Conservation (phyloP, 2,888 invertebrate species). For the Cecidostiba fungosa region DNA sequence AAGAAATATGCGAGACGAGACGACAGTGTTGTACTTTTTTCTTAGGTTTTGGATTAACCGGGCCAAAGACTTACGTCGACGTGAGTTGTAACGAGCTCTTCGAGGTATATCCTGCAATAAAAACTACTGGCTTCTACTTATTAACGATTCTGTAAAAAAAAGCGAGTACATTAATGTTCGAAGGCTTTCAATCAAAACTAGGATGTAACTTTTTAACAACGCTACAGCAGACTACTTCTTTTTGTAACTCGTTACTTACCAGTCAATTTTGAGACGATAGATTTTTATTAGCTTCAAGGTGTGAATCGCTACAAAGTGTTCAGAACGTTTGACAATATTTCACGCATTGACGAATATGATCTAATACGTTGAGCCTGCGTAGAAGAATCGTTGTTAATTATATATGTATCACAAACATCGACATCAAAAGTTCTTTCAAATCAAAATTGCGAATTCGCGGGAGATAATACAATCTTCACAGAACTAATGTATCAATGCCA, state of each 20-base stretch:
- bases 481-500: conserved; percentile 50
- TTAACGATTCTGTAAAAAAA: conserved; percentile 44
- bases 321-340: conserved; percentile 21
- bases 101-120: conserved; percentile 57
- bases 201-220: conserved; percentile 43
- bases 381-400: background rate
- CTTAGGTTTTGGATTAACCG: conserved; percentile 59
- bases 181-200: conserved; percentile 50
- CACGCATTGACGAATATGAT: background rate
- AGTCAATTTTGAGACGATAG: conserved; percentile 32
- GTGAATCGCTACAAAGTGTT: conserved; percentile 24
- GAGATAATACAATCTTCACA: conserved; percentile 32
- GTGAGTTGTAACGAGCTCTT: conserved; percentile 61
- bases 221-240: conserved; percentile 14
- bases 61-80: conserved; percentile 65
- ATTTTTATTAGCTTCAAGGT: conserved; percentile 45
- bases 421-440: background rate
- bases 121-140: conserved; percentile 56
- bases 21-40: conserved; percentile 54
- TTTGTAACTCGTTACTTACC: conserved; percentile 36
- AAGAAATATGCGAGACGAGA: conserved; percentile 25
- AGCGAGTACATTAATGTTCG: conserved; percentile 28
- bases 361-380: background rate
- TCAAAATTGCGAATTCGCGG: background rate
- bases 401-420: background rate